Evolutionary conservation across 2,797 vertebrate genomes (phyloP).

Genomic region (Uromys caudimaculatus): DNA sequence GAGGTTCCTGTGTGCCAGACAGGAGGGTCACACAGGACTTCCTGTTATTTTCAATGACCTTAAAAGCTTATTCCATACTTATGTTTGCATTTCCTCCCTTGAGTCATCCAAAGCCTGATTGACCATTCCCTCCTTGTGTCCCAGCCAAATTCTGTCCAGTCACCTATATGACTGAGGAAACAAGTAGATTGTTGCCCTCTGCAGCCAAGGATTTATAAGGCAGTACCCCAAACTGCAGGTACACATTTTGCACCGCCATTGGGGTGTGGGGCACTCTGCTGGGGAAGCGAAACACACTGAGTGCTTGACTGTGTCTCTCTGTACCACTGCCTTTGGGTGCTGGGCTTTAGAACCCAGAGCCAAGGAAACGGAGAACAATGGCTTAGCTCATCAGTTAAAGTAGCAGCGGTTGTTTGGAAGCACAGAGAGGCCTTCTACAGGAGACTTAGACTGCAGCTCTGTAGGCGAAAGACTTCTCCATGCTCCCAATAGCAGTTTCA

Average conservation of each 20-base stretch:
- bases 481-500: not conserved
- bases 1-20: not conserved
- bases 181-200: not conserved
- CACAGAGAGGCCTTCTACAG: not conserved
- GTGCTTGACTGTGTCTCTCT: not conserved
- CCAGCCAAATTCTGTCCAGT: constrained; percentile 54
- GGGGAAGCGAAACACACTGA: not conserved
- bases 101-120: constrained; percentile 25
- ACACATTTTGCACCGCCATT: accelerated
- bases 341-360: too few species aligned
- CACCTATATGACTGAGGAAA: not conserved
- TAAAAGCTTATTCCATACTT: constrained; percentile 7
- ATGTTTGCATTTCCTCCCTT: constrained; percentile 30
- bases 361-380: too few species aligned
- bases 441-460: not conserved
- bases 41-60: constrained; percentile 51
- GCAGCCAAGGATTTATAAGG: not conserved
- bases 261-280: not conserved
- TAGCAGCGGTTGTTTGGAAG: not conserved
- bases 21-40: not conserved
- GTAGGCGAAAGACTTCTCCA: not conserved
- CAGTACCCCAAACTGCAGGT: not conserved
- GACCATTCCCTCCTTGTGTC: not conserved
- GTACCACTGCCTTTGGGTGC: not conserved
- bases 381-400: not conserved